Evolutionary conservation across 2,113 vertebrate species (phyloP).

Genomic region (Oreochromis tanganicae): DNA sequence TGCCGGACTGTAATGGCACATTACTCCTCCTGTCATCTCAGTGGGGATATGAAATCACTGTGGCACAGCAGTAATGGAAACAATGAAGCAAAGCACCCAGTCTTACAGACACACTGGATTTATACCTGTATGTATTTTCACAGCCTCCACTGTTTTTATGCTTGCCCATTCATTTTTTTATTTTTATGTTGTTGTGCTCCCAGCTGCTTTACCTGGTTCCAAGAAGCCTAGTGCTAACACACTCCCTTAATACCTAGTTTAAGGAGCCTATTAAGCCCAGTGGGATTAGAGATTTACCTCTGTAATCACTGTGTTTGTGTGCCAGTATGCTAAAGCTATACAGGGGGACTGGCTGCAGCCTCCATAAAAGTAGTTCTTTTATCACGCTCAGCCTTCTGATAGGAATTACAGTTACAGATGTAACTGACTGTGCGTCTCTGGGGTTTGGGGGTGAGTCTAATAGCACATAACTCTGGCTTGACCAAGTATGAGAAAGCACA

Average conservation of each 20-base stretch:
- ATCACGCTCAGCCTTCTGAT: not conserved
- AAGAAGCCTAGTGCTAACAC: slow-evolving; percentile 16
- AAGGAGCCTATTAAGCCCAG: slow-evolving; percentile 39
- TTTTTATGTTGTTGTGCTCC: slow-evolving; percentile 10
- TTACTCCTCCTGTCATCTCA: slow-evolving; percentile 10
- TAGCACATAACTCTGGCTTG: not conserved
- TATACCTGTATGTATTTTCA: slow-evolving; percentile 7
- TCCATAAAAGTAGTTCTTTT: not conserved
- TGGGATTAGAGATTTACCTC: slow-evolving; percentile 44
- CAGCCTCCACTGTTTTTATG: not conserved
- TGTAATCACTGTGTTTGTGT: slow-evolving; percentile 31
- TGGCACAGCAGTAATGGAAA: slow-evolving; percentile 25
- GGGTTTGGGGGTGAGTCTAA: not conserved
- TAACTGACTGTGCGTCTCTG: not conserved
- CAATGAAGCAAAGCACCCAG: not conserved
- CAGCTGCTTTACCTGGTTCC: slow-evolving; percentile 4
- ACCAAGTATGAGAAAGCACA: not conserved
- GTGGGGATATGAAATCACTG: not conserved
- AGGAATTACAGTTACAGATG: not conserved
- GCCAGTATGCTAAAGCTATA: slow-evolving; percentile 30
- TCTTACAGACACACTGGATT: not conserved
- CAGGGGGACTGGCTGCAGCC: not conserved
- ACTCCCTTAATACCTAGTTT: slow-evolving; percentile 36
- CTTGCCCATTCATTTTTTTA: not conserved
- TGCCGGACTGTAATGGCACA: not conserved